Evolutionary conservation across 2,797 vertebrate species (phyloP).

Genomic region (Pangasius macronema): DNA sequence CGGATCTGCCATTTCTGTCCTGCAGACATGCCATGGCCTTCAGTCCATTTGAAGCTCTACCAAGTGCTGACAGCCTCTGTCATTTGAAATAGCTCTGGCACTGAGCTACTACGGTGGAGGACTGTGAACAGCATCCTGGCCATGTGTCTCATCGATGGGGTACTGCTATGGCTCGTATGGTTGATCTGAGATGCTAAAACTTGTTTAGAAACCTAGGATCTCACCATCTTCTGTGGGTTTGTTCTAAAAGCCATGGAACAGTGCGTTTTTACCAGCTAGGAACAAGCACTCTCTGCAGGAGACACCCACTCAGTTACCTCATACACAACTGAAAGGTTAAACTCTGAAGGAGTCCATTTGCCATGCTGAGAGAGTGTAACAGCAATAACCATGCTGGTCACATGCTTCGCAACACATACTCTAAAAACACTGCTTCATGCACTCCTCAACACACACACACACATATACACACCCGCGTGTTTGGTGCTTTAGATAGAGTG

Average conservation of each 20-base stretch:
- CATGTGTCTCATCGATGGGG: slow-evolving; percentile 43
- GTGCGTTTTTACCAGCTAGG: background rate
- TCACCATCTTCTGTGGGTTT: background rate
- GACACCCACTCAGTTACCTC: slow-evolving; percentile 10
- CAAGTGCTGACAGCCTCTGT: slow-evolving; percentile 59
- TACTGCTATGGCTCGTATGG: background rate
- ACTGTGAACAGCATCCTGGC: slow-evolving; percentile 64
- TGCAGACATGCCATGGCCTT: slow-evolving; percentile 53
- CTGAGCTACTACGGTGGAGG: slow-evolving; percentile 63
- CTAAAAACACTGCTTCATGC: background rate
- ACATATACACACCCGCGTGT: slow-evolving; percentile 24
- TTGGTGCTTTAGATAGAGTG: slow-evolving; percentile 58
- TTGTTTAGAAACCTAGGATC: background rate
- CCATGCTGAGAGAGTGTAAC: slow-evolving; percentile 4
- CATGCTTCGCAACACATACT: background rate
- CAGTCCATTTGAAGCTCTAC: slow-evolving; percentile 47
- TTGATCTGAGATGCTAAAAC: slow-evolving; percentile 6
- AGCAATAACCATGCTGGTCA: background rate
- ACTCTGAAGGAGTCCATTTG: slow-evolving; percentile 9
- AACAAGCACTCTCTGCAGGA: background rate
- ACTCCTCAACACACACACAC: slow-evolving; percentile 3
- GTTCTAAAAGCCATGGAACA: background rate
- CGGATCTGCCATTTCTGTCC: slow-evolving; percentile 62
- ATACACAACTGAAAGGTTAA: slow-evolving; percentile 24
- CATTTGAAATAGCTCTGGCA: slow-evolving; percentile 65